Evolutionary conservation across 37 sponge, comb jelly and placozoan genomes (phyloP).

Genomic region (Halisarca cf. caerulea): DNA sequence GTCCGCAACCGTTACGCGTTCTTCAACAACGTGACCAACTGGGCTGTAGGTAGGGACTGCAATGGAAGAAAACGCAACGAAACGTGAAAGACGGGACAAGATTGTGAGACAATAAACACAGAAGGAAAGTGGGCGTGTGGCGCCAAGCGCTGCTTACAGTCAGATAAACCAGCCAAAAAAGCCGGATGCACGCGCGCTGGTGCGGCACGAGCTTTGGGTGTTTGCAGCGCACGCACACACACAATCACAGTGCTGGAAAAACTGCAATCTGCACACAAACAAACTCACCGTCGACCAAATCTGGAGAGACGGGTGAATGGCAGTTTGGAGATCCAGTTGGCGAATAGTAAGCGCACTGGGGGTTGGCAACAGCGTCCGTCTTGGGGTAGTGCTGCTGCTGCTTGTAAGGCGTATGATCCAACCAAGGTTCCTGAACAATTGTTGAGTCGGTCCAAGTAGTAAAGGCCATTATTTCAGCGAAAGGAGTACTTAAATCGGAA

Average conservation of each 20-base stretch:
- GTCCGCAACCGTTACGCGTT: background rate
- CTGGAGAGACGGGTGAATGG: background rate
- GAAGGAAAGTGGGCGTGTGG: too few species aligned
- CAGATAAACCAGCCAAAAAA: too few species aligned
- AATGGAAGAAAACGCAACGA: too few species aligned
- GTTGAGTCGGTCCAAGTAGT: too few species aligned
- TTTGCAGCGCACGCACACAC: too few species aligned
- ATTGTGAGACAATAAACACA: background rate
- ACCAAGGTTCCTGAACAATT: background rate
- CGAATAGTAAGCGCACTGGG: slow-evolving; percentile 6
- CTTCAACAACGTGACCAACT: background rate
- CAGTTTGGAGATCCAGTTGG: background rate
- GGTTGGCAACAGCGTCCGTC: background rate
- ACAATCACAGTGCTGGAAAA: too few species aligned
- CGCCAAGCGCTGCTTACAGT: too few species aligned
- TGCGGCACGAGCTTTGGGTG: too few species aligned
- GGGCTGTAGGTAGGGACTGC: slow-evolving; percentile 2
- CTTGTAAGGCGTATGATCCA: background rate
- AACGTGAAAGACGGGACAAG: background rate
- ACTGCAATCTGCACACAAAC: too few species aligned
- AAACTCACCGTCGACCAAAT: background rate
- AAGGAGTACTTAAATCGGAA: too few species aligned
- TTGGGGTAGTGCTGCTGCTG: background rate
- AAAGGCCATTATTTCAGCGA: too few species aligned
- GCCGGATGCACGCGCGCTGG: too few species aligned